Evolutionary conservation across 2,113 vertebrate genomes (phyloP).

Genomic region (Menura novaehollandiae): DNA sequence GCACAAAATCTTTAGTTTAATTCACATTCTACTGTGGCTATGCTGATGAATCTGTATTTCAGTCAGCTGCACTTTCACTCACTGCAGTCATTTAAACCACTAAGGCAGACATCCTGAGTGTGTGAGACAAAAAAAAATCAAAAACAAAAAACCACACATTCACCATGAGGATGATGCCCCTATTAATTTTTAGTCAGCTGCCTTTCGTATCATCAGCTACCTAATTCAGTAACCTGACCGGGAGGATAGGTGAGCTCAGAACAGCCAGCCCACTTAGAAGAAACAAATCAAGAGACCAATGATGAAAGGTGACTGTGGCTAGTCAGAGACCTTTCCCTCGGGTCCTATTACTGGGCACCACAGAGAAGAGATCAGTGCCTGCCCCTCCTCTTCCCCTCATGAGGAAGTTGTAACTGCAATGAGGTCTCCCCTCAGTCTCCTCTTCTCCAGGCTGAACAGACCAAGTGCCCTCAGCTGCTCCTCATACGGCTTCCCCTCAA

Average conservation of each 20-base stretch:
- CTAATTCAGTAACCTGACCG: background rate
- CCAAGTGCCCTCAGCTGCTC: background rate
- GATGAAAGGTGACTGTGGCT: no score
- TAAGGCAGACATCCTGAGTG: background rate
- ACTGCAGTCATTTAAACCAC: background rate
- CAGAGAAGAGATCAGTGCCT: background rate
- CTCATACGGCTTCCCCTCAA: accelerated
- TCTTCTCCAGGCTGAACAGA: background rate
- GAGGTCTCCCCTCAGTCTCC: background rate
- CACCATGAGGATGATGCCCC: background rate
- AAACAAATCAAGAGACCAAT: background rate
- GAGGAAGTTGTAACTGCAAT: background rate
- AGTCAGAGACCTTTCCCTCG: accelerated
- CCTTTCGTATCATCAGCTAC: background rate
- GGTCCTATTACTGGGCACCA: no score
- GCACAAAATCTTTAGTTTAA: background rate
- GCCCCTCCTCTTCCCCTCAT: background rate
- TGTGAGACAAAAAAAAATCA: background rate
- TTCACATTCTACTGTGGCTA: background rate
- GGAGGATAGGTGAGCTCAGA: background rate
- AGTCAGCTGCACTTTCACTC: background rate
- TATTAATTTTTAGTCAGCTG: background rate
- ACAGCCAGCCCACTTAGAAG: background rate
- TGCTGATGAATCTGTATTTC: background rate
- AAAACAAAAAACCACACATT: background rate